Evolutionary conservation across 1,140 invertebrate genomes (phyloP), one percentile per base, ranked within the genome.

Genomic region (Pachypsylla venusta): DNA sequence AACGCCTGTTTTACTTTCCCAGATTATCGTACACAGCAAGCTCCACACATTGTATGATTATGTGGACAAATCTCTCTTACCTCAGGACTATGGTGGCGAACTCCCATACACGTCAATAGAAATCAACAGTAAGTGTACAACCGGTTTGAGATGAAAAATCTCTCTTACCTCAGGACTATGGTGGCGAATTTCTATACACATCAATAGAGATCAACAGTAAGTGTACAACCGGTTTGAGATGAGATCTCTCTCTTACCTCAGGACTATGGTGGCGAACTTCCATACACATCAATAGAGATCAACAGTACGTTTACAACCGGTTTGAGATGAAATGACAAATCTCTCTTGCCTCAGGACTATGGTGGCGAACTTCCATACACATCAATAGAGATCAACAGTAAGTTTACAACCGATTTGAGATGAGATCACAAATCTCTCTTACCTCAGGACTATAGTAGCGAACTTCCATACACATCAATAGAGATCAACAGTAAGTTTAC

Each of bases 11-110:
- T n/a, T n/a, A n/a, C n/a, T n/a, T n/a, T n/a, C n/a, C 35, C 48
- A 70, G 69, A 66, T 70, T 48, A 60, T 67, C 25, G 54, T 70
- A 20, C 69, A 71, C 55, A 64, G 63, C 16, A 60, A 57, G 7
- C 28, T 60, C 5, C 65, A 65, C 25, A 58, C 58, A 1, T 55
- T 71, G 1, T 30, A 56, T 1, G 59, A 68, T 5, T 53, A 67
- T 54, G 60, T 71, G 4, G 63, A 66, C 25, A n/a, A 39, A 24
- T 61, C 62, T 14, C 56, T 67, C 13, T 53, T 70, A n/a, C 70
- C 70, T 1, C 58, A 60, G 12, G 65, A 69, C 27, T 69, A 67
- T 35, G 64, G 66, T 3, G 70, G 70, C 1, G 58, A 64, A 13
- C 57, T 58, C 12, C 63, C 61, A 26, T 54, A 56, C 54, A 20